phyloP scores from a whole-genome alignment of 1,140 invertebrate genomes.

The Trichonephila inaurata region DNA sequence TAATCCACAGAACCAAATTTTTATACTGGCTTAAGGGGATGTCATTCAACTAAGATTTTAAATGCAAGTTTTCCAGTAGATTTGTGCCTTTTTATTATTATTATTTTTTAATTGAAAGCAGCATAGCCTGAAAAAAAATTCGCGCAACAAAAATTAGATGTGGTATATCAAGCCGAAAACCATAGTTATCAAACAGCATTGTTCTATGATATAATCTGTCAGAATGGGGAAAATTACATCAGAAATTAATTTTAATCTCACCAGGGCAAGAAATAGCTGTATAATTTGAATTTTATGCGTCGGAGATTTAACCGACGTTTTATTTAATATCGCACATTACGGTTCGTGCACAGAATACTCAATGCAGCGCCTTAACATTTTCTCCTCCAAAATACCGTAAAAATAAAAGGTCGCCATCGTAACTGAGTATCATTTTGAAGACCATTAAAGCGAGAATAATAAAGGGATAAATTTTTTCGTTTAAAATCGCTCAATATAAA shows the following conservation, averaged over 20 bases:
- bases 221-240: not conserved
- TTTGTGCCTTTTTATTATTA: too few species aligned
- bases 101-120: too few species aligned
- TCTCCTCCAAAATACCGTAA: not conserved
- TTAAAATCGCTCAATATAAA: constrained; percentile 76
- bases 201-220: not conserved
- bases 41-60: too few species aligned
- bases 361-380: not conserved
- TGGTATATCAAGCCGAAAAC: not conserved
- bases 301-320: constrained; percentile 16
- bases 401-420: not conserved
- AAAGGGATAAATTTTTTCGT: constrained; percentile 45
- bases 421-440: constrained; percentile 56
- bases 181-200: not conserved
- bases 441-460: constrained; percentile 54
- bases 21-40: too few species aligned
- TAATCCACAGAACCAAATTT: too few species aligned
- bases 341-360: not conserved
- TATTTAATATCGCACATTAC: constrained; percentile 30
- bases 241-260: constrained; percentile 47
- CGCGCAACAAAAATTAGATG: not conserved
- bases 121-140: not conserved
- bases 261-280: not conserved
- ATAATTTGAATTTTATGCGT: constrained; percentile 41
- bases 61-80: too few species aligned